Evolutionary conservation across 1,140 invertebrate genomes (phyloP), one percentile per base, ranked within the genome.

Genomic region (Eupristina koningsbergeri): DNA sequence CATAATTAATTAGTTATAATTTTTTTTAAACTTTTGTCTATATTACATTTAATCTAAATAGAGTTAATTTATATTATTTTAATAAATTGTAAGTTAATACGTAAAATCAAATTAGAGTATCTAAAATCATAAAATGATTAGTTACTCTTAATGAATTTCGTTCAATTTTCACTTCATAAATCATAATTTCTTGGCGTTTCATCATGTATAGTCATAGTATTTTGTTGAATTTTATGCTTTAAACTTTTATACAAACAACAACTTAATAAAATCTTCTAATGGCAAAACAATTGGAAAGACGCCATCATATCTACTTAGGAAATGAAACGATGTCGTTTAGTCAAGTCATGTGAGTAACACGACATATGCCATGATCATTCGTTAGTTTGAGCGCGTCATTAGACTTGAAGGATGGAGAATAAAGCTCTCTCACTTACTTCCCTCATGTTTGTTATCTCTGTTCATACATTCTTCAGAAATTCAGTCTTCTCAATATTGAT

Each of bases 331-430:
- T 34, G 41, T 36, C 76, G 74, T 34, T 83, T 83, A 83, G 74
- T 83, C 58, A 58, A 34, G 74, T n/a, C 61, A 47, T 8, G 9
- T 26, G 73, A 75, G 61, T 53, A 39, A 69, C 63, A 82, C 29
- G 29, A 76, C 26, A 0, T 11, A 36, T 19, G 15, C 64, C 19
- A 7, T 19, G 45, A 61, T 71, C 67, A 71, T 36, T 41, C 34
- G 36, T 19, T 11, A 47, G 79, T 45, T 45, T 47, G n/a, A 53
- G 74, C 61, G 45, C 58, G 45, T 83, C 81, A 77, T 83, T 83
- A 77, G 47, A 83, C 22, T 41, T 36, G 73, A 82, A 58, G 64
- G 73, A 74, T 58, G 45, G 75, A 79, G 81, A 83, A 78, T 83
- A 79, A 73, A 79, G 75, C 81, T 83, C 53, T 45, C 63, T n/a